Evolutionary conservation across 35 echinoderm and acorn worm genomes (phyloP).

Genomic region (Lytechinus pictus): DNA sequence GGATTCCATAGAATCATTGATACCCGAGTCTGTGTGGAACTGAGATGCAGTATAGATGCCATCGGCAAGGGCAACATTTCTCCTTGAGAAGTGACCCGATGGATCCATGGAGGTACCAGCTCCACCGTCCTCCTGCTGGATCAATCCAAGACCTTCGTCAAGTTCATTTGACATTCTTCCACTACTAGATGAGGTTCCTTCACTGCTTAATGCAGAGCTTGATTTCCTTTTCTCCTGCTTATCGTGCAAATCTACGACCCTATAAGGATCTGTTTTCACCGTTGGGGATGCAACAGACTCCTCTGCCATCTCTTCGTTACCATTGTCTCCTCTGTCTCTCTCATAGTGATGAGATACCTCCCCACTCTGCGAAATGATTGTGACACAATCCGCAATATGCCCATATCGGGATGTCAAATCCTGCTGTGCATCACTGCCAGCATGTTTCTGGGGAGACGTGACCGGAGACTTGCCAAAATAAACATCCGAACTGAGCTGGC

Average conservation of each 20-base stretch:
- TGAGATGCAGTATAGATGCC: constrained; percentile 49
- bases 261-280: background rate
- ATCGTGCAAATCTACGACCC: constrained; percentile 22
- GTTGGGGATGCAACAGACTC: background rate
- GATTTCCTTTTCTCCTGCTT: background rate
- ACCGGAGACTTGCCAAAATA: constrained; percentile 34
- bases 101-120: constrained; percentile 33
- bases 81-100: constrained; percentile 8
- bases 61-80: constrained; percentile 57
- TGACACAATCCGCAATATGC: constrained; percentile 51
- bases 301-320: background rate
- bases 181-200: background rate
- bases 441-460: constrained; percentile 18
- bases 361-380: constrained; percentile 43
- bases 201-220: background rate
- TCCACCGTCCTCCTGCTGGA: constrained; percentile 19
- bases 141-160: constrained; percentile 17
- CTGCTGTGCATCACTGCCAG: background rate
- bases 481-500: constrained; percentile 63
- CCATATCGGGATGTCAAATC: constrained; percentile 34
- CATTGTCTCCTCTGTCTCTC: background rate
- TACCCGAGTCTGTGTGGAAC: constrained; percentile 36
- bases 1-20: constrained; percentile 45
- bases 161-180: constrained; percentile 8
- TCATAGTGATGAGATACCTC: constrained; percentile 38